phyloP scores from a whole-genome alignment of 1,140 invertebrate species.

The Atta texana region DNA sequence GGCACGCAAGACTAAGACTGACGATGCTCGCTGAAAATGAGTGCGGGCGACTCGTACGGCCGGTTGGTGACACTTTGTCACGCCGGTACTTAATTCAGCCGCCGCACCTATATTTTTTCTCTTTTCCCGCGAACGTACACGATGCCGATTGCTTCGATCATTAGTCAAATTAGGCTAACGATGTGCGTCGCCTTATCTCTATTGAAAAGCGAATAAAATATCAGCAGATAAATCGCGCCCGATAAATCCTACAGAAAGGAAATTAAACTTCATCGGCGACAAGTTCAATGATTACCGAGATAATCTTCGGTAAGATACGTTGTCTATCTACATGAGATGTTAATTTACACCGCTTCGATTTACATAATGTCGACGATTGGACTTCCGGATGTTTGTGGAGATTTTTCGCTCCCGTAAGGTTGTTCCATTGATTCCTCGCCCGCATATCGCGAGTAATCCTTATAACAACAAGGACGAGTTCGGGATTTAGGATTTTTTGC shows the following conservation, averaged over 20 bases:
- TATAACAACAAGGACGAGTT: conserved; percentile 52
- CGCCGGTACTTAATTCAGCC: conserved; percentile 38
- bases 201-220: conserved; percentile 62
- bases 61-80: conserved; percentile 52
- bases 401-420: background rate
- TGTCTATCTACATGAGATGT: conserved; percentile 47
- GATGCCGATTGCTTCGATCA: conserved; percentile 43
- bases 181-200: conserved; percentile 41
- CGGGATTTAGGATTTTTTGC: conserved; percentile 53
- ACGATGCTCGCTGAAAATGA: conserved; percentile 56
- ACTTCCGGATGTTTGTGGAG: background rate
- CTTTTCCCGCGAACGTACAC: background rate
- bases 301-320: background rate
- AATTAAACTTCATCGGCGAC: conserved; percentile 48
- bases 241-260: conserved; percentile 55
- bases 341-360: conserved; percentile 34
- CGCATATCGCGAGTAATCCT: conserved; percentile 45
- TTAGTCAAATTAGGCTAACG: conserved; percentile 63
- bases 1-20: conserved; percentile 62
- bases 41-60: conserved; percentile 51
- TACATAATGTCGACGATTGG: conserved; percentile 23
- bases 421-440: conserved; percentile 39
- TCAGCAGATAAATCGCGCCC: conserved; percentile 40
- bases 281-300: conserved; percentile 30
- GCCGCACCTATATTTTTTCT: conserved; percentile 1